phyloP scores from a whole-genome alignment of 2,888 invertebrate species.

The Limnephilus auricula region DNA sequence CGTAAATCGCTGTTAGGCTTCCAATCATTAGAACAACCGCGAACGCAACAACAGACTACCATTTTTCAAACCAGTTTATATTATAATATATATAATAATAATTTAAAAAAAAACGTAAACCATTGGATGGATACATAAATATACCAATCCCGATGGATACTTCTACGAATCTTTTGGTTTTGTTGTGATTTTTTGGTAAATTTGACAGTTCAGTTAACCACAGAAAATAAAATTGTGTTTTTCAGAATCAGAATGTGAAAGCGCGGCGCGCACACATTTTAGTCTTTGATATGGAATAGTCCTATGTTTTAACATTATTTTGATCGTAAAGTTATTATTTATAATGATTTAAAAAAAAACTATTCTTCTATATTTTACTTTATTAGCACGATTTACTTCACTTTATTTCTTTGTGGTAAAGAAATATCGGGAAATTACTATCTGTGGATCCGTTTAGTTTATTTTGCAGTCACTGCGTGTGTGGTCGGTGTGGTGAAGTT shows the following conservation, averaged over 20 bases:
- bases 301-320: too few species aligned
- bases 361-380: background rate
- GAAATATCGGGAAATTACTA: background rate
- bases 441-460: background rate
- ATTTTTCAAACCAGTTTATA: background rate
- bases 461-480: too few species aligned
- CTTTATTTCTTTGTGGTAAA: background rate
- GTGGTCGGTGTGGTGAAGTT: background rate
- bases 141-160: too few species aligned
- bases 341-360: too few species aligned
- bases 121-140: background rate
- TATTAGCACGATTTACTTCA: background rate
- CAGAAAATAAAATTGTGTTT: too few species aligned
- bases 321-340: background rate
- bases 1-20: conserved; percentile 44
- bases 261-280: too few species aligned
- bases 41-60: conserved; percentile 50
- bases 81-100: background rate
- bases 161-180: background rate
- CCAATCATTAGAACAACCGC: conserved; percentile 54
- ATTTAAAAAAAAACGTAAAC: background rate
- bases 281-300: too few species aligned
- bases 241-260: too few species aligned
- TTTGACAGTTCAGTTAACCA: background rate
- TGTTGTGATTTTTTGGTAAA: background rate